These are phyloP conservation scores for Leucoraja ocellata DNA, from an alignment of 2,797 vertebrate genomes.

Conservation along the genomic window DNA sequence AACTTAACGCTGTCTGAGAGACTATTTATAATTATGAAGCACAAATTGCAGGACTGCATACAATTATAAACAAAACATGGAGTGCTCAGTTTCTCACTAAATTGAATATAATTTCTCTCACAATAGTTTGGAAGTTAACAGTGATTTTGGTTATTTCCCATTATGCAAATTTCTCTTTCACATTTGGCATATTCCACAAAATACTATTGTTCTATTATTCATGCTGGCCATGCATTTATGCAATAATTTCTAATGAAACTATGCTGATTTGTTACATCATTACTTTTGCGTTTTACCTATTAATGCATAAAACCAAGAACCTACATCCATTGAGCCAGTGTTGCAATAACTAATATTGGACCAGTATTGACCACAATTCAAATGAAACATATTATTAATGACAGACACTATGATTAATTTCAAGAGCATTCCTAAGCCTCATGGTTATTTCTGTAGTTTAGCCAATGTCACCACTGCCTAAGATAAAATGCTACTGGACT, in stretches of 20 bases:
- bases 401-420: background rate
- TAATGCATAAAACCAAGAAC: background rate
- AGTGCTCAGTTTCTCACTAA: background rate
- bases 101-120: background rate
- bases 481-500: background rate
- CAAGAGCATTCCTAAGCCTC: background rate
- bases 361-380: background rate
- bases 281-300: background rate
- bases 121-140: background rate
- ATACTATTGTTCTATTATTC: background rate
- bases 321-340: background rate
- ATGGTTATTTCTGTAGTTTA: background rate
- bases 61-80: background rate
- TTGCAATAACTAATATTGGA: background rate
- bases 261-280: background rate
- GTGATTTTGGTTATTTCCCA: background rate
- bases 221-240: background rate
- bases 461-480: background rate
- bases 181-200: background rate
- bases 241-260: background rate
- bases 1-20: background rate
- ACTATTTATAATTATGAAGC: background rate
- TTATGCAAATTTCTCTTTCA: background rate
- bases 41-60: background rate
- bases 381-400: background rate